Percentiles rank a stretch among this genome's conserved stretches.
phyloP scores from a whole-genome alignment of 2,888 invertebrate species.

The Rhagonycha lutea region DNA sequence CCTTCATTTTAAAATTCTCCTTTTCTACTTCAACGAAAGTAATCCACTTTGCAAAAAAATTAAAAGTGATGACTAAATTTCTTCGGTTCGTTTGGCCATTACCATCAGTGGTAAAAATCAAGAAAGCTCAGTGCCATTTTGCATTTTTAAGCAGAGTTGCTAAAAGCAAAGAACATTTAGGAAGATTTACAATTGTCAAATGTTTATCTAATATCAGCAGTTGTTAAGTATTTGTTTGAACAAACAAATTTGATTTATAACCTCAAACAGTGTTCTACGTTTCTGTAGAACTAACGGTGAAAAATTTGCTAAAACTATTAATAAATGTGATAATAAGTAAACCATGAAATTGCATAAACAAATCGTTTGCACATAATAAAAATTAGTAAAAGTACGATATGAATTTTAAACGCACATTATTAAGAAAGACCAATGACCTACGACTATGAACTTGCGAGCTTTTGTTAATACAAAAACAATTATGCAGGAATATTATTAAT shows the following conservation, averaged over 20 bases:
- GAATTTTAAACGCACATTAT: slow-evolving; percentile 6
- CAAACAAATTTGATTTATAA: background rate
- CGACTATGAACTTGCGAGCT: slow-evolving; percentile 24
- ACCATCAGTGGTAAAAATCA: background rate
- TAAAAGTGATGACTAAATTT: background rate
- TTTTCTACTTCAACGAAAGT: background rate
- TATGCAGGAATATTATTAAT: slow-evolving; percentile 39
- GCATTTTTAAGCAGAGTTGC: background rate
- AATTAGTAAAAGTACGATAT: slow-evolving; percentile 5
- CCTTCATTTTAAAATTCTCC: background rate
- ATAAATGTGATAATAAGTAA: background rate
- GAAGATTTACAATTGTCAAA: background rate
- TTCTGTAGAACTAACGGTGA: background rate
- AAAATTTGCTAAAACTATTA: background rate
- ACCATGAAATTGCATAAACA: background rate
- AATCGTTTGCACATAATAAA: background rate
- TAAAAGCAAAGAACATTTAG: background rate
- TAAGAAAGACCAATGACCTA: slow-evolving; percentile 15
- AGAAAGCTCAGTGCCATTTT: background rate
- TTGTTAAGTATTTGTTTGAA: background rate
- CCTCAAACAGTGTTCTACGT: background rate
- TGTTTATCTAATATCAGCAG: background rate
- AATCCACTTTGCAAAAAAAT: background rate
- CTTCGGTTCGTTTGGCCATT: background rate
- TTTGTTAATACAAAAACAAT: slow-evolving; percentile 45